Base-by-base conservation (phyloP, 1,140 invertebrate species). In the Neodiprion virginianus region DNA sequence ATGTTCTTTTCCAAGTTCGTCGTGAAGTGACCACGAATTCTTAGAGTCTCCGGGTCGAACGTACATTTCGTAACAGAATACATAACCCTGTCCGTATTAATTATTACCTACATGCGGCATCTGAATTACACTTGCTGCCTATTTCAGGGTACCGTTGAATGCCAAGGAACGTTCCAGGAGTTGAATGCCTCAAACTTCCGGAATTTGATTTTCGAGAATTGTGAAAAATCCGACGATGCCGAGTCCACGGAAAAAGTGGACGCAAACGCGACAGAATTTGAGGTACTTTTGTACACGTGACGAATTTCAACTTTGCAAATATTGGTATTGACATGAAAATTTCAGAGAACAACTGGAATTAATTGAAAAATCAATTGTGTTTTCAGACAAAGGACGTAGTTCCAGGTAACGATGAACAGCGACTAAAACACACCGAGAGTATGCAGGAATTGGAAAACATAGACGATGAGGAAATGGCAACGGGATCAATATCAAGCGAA, bases 131-230 rank as follows among this genome's bases (percentile, higher is more conserved):
- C n/a, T n/a, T 61, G 1, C 53, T 61, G 53, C 53, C 53, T 61
- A 76, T 76, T 78, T 10, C 78, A 92, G 89, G 95, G 92, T 5
- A 80, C 77, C 21, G 88, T 93, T 14, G 83, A 89, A 67, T 86
- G 88, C 2, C 84, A 91, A 83, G 92, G 92, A 21, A 90, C 88
- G 0, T 94, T 90, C 73, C 81, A 88, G 47, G 86, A 92, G 48
- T 77, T 94, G 0, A 78, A 85, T 0, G 84, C 86, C 3, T 89
- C 86, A 66, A 89, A 90, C 53, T 79, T 90, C 17, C 17, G 17
- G 17, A 21, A 21, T 21, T 1, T 1, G 17, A 21, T 21, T 21
- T 21, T 21, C 17, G 17, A 21, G 17, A 21, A 21, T 21, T 21
- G 17, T 21, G 17, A 21, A 21, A 21, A 0, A 21, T 21, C 17